These are phyloP conservation scores for Plodia interpunctella DNA, from an alignment of 1,140 invertebrate species.

Conservation along the genomic window DNA sequence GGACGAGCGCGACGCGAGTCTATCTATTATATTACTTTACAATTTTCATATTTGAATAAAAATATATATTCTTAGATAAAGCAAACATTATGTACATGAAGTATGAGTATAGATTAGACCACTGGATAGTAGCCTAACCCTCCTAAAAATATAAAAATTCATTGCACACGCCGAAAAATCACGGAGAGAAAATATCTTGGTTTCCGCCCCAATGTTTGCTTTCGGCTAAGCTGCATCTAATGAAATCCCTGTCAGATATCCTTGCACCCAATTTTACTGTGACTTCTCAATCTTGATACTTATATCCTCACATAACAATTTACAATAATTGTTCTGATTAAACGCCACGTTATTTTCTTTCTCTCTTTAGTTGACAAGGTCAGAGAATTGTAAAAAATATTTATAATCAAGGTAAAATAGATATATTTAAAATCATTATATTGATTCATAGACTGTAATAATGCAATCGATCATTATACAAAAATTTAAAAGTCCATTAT, in stretches of 20 bases:
- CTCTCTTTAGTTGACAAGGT: neutral
- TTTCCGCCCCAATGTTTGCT: constrained; percentile 67
- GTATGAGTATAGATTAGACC: too few relatives aligned
- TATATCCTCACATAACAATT: constrained; percentile 9
- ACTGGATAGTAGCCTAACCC: neutral
- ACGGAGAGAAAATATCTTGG: constrained; percentile 58
- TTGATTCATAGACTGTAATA: too few relatives aligned
- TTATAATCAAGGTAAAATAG: too few relatives aligned
- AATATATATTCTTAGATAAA: neutral
- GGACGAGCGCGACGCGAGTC: too few relatives aligned
- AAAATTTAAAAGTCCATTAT: too few relatives aligned
- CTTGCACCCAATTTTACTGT: constrained; percentile 54
- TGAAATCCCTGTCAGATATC: constrained; percentile 72
- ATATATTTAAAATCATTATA: too few relatives aligned
- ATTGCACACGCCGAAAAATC: constrained; percentile 50
- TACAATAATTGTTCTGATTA: neutral
- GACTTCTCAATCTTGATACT: constrained; percentile 38
- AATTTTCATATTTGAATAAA: neutral
- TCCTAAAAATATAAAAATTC: constrained; percentile 41
- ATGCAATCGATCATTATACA: too few relatives aligned
- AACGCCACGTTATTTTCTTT: neutral
- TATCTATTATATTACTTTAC: too few relatives aligned
- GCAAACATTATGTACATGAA: neutral
- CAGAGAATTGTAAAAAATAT: too few relatives aligned
- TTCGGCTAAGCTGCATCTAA: constrained; percentile 74